Base-by-base conservation (phyloP, 2,888 invertebrate species). In the Alviniconcha strummeri region DNA sequence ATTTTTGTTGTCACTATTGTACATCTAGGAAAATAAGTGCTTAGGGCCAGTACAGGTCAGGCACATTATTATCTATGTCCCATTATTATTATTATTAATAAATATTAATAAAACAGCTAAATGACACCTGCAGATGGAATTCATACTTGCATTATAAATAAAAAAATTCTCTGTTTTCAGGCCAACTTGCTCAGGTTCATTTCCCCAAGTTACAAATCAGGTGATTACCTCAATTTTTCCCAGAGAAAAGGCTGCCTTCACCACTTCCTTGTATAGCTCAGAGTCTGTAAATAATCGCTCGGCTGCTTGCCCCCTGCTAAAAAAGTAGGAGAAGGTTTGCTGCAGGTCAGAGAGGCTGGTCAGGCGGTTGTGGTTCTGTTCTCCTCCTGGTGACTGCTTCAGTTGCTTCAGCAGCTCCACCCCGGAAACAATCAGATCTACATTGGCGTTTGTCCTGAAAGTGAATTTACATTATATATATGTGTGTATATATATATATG, bases 361-460 rank as follows among this genome's bases (percentile, higher is more conserved):
- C 19, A 94, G 85, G 17, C 88, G 81, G 78, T 90, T 89, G 76
- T 92, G 91, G 83, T 94, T 90, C 11, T 86, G 84, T 36, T 88
- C 87, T 5, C 89, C 85, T 2, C 90, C 89, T 11, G 93, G 91
- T 8, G 90, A 88, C 8, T 92, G 85, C 81, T 91, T 91, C 54
- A 94, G 86, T 15, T 91, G 87, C 64, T 92, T 89, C 60, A 94
- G 87, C 5, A 94, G 86, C 4, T 88, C 90, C 4, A 92, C 91
- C 13, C 93, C 94, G n/a, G 92, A 90, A 0, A 94, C 93, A 84
- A 94, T 94, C 64, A 94, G 89, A 87, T 94, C 94, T 15, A 94
- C 91, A 88, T 94, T 93, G 83, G 93, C 92, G 87, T 94, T 94
- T 79, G 91, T 89, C 19, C 93, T 93, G 89, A 74, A 81, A 52